Base-by-base conservation (phyloP, 1,140 invertebrate genomes). In the Ips nitidus region DNA sequence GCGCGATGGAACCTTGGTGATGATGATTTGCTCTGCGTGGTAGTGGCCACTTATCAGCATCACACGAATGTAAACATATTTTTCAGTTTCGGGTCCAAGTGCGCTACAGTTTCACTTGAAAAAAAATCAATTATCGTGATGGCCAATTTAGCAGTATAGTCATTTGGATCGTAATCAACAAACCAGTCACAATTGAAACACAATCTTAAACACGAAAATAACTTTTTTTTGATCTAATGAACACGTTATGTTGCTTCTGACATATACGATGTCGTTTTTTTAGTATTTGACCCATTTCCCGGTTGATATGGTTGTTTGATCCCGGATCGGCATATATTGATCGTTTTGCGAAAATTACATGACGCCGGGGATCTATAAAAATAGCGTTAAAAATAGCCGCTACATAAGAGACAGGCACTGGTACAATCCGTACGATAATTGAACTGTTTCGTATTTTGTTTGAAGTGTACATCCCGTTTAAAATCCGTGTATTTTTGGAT, bases 321-420 rank as follows among this genome's bases (percentile, higher is more conserved):
- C 52, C 36, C 5, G 52, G 37, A 55, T 55, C 8, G 37, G 22
- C 22, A 41, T 40, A 53, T 47, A 59, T 61, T 52, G 66, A 68
- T 60, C 66, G 58, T 68, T 68, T 22, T 68, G 39, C 56, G 56
- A 68, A 61, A 68, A 59, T 60, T 65, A 56, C 55, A 62, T 69
- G 66, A 69, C 66, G 66, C 59, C 59, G 66, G 37, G 22, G 52
- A 69, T 69, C 58, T 69, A 60, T 60, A 59, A 62, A 69, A 69
- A 69, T 62, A 69, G 41, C 43, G 47, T 61, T 61, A 69, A 69
- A 69, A 69, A 69, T 69, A 69, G 66, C 50, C 42, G 66, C 58
- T 68, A 61, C 66, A 69, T 60, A 45, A 56, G 65, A 56, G 39
- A 7, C 6, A 38, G 58, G 50, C 57, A 7, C 4, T 50, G 8